Evolutionary conservation across 2,888 invertebrate species (phyloP), one percentile per base, ranked within the genome.

Genomic region (Rhingia rostrata): DNA sequence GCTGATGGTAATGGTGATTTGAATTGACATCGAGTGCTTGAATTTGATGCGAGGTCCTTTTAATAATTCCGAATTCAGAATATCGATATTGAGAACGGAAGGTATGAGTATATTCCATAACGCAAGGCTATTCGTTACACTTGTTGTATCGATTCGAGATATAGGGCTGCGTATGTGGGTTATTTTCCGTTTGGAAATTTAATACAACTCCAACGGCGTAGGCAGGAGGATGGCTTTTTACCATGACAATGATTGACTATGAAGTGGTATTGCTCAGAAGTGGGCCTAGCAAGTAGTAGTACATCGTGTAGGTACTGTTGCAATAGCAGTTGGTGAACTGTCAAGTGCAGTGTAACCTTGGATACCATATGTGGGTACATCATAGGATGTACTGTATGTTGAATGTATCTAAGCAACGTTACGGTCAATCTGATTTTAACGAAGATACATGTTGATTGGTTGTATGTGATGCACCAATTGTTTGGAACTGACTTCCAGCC

Each of bases 201-300:
- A 51, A 66, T 49, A 78, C 61, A 54, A 4, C 7, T 41, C 4
- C 6, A 35, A 51, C 14, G n/a, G 12, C 37, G 45, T 33, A 4
- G 53, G 43, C 32, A 14, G 4, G 32, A 53, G 60, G 41, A 32
- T 39, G 67, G 7, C 43, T 54, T 54, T 39, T 54, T 37, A 7
- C 45, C 60, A 10, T 74, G 74, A 80, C 79, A 80, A 67, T 67
- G 80, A 80, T 74, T 67, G 80, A 74, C 67, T 53, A 4, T 58
- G 41, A 47, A 58, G 49, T 78, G 47, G 33, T 10, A 41, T 63
- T 41, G 49, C 10, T 45, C 47, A 32, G 37, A 22, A 49, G 14
- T n/a, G n/a, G 47, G 7, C 56, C 14, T 45, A 6, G 12, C 6
- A 47, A 5, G 47, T 7, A 35, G 9, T 37, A 56, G 45, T 3